phyloP scores from a whole-genome alignment of 2,888 invertebrate genomes.

The Apodemia zela region DNA sequence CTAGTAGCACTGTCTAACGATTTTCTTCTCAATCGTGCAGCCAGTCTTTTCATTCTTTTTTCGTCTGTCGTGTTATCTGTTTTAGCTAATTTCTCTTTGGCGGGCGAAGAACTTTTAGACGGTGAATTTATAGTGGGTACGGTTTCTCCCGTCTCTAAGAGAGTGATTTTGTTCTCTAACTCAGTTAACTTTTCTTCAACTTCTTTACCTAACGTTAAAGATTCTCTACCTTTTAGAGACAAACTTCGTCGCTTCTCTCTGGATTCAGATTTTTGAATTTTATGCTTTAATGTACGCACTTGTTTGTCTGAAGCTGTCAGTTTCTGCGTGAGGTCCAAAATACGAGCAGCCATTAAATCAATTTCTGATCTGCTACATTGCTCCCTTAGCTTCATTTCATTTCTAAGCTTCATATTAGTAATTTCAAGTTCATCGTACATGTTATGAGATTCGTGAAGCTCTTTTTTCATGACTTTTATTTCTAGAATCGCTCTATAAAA shows the following conservation, averaged over 20 bases:
- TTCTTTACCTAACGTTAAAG: conserved; percentile 89
- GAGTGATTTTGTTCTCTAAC: conserved; percentile 87
- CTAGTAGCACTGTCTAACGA: conserved; percentile 89
- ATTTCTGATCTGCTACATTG: conserved; percentile 86
- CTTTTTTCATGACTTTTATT: conserved; percentile 90
- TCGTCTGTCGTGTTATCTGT: conserved; percentile 69
- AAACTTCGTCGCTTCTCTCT: conserved; percentile 89
- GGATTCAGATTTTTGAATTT: conserved; percentile 87
- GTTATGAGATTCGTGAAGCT: conserved; percentile 88
- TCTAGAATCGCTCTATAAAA: conserved; percentile 92
- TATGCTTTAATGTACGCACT: conserved; percentile 88
- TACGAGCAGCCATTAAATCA: conserved; percentile 89
- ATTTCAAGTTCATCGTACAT: conserved; percentile 90
- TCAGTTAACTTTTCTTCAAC: conserved; percentile 92
- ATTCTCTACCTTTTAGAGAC: conserved; percentile 91
- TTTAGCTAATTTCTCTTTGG: conserved; percentile 77
- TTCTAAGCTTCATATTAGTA: conserved; percentile 86
- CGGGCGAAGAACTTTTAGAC: conserved; percentile 76
- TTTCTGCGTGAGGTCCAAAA: conserved; percentile 91
- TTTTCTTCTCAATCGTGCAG: conserved; percentile 83
- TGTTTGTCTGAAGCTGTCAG: conserved; percentile 90
- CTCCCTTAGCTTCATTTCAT: conserved; percentile 83
- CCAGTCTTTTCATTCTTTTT: conserved; percentile 73
- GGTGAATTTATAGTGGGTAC: conserved; percentile 68
- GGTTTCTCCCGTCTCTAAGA: conserved; percentile 79